Percentiles rank a stretch among this genome's conserved stretches.
phyloP scores from a whole-genome alignment of 2,888 invertebrate species.

The Eupithecia vulgata region DNA sequence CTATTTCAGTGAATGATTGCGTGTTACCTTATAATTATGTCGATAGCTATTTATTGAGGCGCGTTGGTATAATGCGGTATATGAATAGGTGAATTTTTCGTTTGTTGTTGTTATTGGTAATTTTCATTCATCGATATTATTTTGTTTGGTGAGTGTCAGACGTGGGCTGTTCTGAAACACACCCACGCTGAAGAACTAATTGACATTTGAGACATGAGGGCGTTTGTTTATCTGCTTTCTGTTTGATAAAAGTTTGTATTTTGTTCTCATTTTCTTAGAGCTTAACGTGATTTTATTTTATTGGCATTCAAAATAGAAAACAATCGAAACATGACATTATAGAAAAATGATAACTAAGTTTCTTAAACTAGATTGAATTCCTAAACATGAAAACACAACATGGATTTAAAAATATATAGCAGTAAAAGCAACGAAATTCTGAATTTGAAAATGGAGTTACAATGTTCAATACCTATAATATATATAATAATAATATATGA shows the following conservation, averaged over 20 bases:
- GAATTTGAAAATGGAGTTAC: too few relatives aligned
- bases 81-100: neutral
- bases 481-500: too few relatives aligned
- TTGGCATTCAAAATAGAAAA: too few relatives aligned
- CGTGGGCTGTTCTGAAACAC: constrained; percentile 52
- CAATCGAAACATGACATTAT: too few relatives aligned
- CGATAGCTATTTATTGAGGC: neutral
- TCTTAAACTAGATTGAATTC: too few relatives aligned
- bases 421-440: too few relatives aligned
- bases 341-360: too few relatives aligned
- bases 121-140: constrained; percentile 8
- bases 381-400: too few relatives aligned
- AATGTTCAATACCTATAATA: too few relatives aligned
- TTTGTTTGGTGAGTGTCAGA: constrained; percentile 18
- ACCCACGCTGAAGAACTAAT: constrained; percentile 63
- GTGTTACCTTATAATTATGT: neutral
- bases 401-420: too few relatives aligned
- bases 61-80: neutral
- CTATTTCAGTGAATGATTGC: constrained; percentile 5
- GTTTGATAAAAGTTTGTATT: constrained; percentile 44
- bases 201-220: constrained; percentile 67
- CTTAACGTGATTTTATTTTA: neutral
- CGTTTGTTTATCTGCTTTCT: constrained; percentile 55
- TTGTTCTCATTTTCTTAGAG: constrained; percentile 5
- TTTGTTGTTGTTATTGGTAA: neutral